These are phyloP conservation scores for Ptiloglossa arizonensis DNA, from an alignment of 1,140 invertebrate species.

Conservation along the genomic window DNA sequence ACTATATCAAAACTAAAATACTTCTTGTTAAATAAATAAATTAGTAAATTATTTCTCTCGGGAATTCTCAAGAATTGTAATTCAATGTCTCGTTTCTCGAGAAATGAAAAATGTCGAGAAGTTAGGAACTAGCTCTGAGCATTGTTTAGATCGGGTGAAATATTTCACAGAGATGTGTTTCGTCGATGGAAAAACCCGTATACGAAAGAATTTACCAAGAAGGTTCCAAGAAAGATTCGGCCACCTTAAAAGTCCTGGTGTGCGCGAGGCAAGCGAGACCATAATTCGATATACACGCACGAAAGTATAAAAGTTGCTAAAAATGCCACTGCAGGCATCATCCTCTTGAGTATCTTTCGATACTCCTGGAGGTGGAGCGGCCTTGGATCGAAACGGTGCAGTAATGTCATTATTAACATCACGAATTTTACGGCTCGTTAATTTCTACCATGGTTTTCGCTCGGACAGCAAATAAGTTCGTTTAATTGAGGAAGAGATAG, in stretches of 20 bases:
- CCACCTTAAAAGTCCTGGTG: conserved; percentile 33
- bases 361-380: conserved; percentile 10
- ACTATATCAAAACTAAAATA: no score
- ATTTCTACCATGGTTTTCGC: conserved; percentile 40
- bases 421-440: conserved; percentile 62
- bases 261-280: conserved; percentile 51
- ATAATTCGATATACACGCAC: conserved; percentile 46
- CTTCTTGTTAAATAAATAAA: no score
- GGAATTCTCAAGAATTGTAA: no score
- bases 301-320: conserved; percentile 27
- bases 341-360: conserved; percentile 2
- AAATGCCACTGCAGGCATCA: conserved; percentile 14
- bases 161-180: no score
- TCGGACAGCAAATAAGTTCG: conserved; percentile 19
- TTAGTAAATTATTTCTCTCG: no score
- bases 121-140: no score
- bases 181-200: conserved; percentile 11
- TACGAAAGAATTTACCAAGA: conserved; percentile 25
- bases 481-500: conserved; percentile 61
- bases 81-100: no score
- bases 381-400: conserved; percentile 35
- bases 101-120: no score
- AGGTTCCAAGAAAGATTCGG: background rate
- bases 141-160: no score
- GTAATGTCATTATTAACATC: conserved; percentile 65